Percentiles rank a stretch among this genome's conserved stretches.
Conservation (phyloP, 1,140 invertebrate species). For the Eriocheir sinensis region DNA sequence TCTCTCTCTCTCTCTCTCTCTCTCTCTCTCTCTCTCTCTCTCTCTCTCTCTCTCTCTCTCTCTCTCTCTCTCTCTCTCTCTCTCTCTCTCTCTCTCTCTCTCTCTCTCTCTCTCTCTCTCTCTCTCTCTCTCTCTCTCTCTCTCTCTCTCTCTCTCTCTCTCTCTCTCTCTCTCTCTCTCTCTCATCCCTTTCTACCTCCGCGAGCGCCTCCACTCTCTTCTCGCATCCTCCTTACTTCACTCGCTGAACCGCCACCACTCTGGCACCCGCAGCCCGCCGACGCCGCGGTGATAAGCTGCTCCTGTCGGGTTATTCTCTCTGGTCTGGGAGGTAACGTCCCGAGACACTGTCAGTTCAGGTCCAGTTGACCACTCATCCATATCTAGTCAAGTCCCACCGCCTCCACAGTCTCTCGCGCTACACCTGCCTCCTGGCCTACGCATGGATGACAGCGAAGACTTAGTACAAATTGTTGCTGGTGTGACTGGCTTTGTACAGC, state of each 20-base stretch:
- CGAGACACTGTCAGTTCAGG: conserved; percentile 64
- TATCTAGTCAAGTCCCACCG: conserved; percentile 64
- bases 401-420: neutral
- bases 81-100: neutral
- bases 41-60: neutral
- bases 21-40: neutral
- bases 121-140: neutral
- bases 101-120: conserved; percentile 9
- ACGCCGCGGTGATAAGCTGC: conserved; percentile 48
- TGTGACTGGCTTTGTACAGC: neutral
- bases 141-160: conserved; percentile 27
- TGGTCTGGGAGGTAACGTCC: conserved; percentile 43
- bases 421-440: neutral
- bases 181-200: neutral
- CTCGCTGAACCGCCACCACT: conserved; percentile 39
- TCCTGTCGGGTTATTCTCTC: conserved; percentile 58
- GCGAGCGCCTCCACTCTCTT: conserved; percentile 18
- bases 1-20: neutral
- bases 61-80: conserved; percentile 17
- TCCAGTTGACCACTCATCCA: conserved; percentile 69
- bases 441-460: conserved; percentile 6
- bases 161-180: conserved; percentile 29
- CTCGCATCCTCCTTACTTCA: neutral
- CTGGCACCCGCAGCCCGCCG: conserved; percentile 25
- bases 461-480: neutral